These are phyloP conservation scores for Portunus trituberculatus DNA, from an alignment of 1,140 invertebrate genomes.

Conservation along the genomic window DNA sequence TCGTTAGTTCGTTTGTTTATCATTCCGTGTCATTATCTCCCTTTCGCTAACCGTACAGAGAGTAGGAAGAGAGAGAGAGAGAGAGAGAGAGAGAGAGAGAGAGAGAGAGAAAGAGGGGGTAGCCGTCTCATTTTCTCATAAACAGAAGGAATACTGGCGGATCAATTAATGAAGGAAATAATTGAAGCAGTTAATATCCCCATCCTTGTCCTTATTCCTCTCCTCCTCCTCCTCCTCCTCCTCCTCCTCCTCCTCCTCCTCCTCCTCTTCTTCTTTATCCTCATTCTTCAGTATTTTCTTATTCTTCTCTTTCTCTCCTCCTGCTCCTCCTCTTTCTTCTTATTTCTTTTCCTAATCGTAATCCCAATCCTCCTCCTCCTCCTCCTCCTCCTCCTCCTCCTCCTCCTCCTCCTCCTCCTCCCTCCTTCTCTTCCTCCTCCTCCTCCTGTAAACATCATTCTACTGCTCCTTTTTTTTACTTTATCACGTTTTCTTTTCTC, in stretches of 20 bases:
- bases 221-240: neutral
- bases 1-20: no score
- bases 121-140: no score
- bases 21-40: no score
- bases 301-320: neutral
- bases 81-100: no score
- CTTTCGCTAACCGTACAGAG: no score
- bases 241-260: no score
- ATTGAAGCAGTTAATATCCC: no score
- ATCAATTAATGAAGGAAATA: no score
- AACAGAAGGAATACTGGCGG: no score
- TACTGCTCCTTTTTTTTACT: neutral
- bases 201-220: no score
- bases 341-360: neutral
- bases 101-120: no score
- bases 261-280: neutral
- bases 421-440: neutral
- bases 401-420: conserved; percentile 1
- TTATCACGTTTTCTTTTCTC: neutral
- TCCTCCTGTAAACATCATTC: neutral
- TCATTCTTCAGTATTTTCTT: neutral
- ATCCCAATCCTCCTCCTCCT: neutral
- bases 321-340: neutral
- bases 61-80: no score
- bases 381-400: neutral